Evolutionary conservation across 1,140 invertebrate species (phyloP), one percentile per base, ranked within the genome.

Genomic region (Magallana gigas): DNA sequence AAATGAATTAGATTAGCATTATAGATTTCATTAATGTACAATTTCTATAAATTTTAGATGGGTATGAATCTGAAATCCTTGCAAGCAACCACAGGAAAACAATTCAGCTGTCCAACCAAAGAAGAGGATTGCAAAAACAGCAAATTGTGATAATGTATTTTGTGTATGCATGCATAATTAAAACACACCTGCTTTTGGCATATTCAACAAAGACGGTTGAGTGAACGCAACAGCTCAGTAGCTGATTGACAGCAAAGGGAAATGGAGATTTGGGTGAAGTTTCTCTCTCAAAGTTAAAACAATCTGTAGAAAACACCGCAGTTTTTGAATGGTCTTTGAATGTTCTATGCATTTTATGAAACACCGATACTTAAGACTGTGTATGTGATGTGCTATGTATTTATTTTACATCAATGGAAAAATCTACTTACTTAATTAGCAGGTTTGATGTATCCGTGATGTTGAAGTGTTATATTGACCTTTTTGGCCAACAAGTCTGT

Each of bases 21-120:
- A 4, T 5, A 48, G 68, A 12, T 12, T 76, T 29, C n/a, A 71
- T 71, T 29, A 23, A 64, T 71, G 8, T 76, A 36, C 60, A 64
- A 64, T 48, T 29, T 76, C 8, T 76, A 29, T 8, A 71, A n/a
- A 36, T 76, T 76, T 76, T 29, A 76, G 68, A 76, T 76, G 23
- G 68, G 68, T 36, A 29, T 76, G 68, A 76, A 76, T 76, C 68
- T 76, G 68, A 76, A 76, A 76, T 76, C 68, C 36, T 23, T 76
- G 23, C 68, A 76, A 76, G 23, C 68, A 29, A 29, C 68, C 23
- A 29, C 68, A 76, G 23, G 68, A 8, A 1, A 71, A 11, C 36
- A 11, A 76, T 12, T 29, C 68, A 76, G 14, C 14, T 76, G 68
- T 76, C 68, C 18, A 76, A 76, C 7, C 68, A 76, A 76, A 76